Conservation (phyloP, 2,113 vertebrate species). For the Datnioides undecimradiatus region DNA sequence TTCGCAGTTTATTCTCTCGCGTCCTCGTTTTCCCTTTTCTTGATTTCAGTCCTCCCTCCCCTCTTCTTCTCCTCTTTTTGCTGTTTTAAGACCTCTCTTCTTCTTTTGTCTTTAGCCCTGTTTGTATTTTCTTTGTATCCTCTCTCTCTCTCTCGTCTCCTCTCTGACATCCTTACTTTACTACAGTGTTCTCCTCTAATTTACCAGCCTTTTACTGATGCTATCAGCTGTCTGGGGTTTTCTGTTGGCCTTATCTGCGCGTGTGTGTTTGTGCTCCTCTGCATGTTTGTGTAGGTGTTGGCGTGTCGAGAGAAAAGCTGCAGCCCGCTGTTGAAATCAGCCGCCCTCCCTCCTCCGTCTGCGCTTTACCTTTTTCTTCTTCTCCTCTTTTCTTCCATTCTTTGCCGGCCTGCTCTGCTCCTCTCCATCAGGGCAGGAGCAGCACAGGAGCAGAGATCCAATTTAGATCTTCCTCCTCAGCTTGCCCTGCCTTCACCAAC, state of each 20-base stretch:
- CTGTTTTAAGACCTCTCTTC: background rate
- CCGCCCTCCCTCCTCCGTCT: slow-evolving; percentile 24
- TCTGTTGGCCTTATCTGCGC: slow-evolving; percentile 62
- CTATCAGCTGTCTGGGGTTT: slow-evolving; percentile 47
- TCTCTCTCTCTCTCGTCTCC: background rate
- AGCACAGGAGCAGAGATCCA: slow-evolving; percentile 82
- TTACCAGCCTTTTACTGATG: slow-evolving; percentile 43
- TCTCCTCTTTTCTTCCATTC: slow-evolving; percentile 54
- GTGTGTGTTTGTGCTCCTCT: background rate
- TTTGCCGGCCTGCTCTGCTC: slow-evolving; percentile 46
- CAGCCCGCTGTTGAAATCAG: slow-evolving; percentile 49
- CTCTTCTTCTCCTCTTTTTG: background rate
- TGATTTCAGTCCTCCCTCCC: background rate
- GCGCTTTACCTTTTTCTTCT: slow-evolving; percentile 56
- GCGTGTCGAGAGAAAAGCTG: slow-evolving; percentile 37
- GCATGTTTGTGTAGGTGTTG: background rate
- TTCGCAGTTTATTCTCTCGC: background rate
- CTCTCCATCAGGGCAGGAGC: slow-evolving; percentile 63
- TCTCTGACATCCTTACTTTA: slow-evolving; percentile 31
- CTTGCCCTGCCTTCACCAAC: slow-evolving; percentile 52
- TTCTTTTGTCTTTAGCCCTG: too few species aligned
- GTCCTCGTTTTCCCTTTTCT: background rate
- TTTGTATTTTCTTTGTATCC: background rate
- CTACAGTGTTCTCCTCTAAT: slow-evolving; percentile 41
- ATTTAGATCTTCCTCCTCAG: slow-evolving; percentile 82